Conservation (phyloP, 2,113 vertebrate species). For the Phaethornis superciliosus region DNA sequence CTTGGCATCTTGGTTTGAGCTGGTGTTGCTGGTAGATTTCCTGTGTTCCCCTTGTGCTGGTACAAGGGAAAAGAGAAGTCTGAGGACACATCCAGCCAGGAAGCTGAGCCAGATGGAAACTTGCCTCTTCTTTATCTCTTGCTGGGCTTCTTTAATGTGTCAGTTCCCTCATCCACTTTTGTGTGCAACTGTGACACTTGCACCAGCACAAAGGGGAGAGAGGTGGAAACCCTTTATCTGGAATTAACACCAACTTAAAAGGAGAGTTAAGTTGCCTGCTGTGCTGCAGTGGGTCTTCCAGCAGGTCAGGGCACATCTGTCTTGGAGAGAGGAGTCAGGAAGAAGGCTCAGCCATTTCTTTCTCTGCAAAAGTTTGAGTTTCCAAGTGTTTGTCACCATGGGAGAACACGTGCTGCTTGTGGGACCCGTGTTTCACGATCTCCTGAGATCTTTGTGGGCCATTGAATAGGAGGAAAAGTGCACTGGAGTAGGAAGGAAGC, state of each 20-base stretch:
- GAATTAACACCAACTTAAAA: background rate
- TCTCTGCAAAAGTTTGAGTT: background rate
- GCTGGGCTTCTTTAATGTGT: background rate
- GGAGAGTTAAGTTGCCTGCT: background rate
- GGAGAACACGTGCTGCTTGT: accelerated
- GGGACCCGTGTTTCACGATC: background rate
- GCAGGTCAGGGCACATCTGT: background rate
- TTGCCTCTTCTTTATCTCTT: background rate
- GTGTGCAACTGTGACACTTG: background rate
- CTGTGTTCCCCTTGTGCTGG: background rate
- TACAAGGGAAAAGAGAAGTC: background rate
- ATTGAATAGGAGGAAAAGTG: constrained; percentile 34
- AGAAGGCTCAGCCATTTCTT: background rate
- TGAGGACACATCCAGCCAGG: background rate
- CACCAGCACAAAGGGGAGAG: background rate
- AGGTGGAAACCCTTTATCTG: background rate
- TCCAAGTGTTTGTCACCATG: background rate
- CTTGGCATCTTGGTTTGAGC: background rate
- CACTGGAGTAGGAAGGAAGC: background rate
- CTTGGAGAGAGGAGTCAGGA: background rate
- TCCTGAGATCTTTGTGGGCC: background rate
- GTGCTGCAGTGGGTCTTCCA: background rate
- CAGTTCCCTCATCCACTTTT: background rate
- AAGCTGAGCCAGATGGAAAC: background rate
- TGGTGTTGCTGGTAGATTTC: background rate